Conservation (phyloP, 1,140 invertebrate genomes). For the Cephus cinctus region DNA sequence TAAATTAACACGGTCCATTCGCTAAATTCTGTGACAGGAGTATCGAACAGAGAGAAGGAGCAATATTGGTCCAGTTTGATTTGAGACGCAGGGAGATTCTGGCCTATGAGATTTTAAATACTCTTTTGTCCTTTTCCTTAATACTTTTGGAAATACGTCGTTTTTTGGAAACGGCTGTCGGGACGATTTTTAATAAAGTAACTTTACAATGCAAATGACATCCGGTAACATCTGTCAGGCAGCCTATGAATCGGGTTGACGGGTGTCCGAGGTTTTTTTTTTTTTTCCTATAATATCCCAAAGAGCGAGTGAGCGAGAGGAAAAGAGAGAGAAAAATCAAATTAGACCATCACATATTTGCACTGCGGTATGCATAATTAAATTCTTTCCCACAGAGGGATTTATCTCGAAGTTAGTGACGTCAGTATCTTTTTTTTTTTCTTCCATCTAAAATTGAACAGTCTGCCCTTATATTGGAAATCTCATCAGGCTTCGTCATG, state of each 20-base stretch:
- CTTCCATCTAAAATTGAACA: no score
- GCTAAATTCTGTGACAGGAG: no score
- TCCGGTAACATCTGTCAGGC: slow-evolving; percentile 34
- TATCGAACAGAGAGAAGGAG: no score
- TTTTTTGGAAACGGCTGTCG: neutral
- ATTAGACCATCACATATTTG: slow-evolving; percentile 32
- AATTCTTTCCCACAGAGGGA: slow-evolving; percentile 22
- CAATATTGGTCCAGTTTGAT: no score
- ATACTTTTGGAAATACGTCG: no score
- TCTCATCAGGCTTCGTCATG: no score
- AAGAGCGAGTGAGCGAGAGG: neutral
- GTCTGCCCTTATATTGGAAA: no score
- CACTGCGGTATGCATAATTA: slow-evolving; percentile 26
- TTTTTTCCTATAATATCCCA: slow-evolving; percentile 2
- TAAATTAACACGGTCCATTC: no score
- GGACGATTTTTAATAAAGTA: slow-evolving; percentile 37
- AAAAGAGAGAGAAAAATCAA: slow-evolving; percentile 19
- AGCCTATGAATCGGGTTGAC: slow-evolving; percentile 31
- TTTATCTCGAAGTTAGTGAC: slow-evolving; percentile 34
- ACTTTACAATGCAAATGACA: slow-evolving; percentile 45
- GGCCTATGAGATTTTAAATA: no score
- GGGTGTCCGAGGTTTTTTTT: slow-evolving; percentile 3
- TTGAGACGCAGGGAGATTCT: no score
- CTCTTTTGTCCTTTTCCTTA: no score
- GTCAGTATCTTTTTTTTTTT: no score